A percentile compares a stretch with the other conserved stretches of the same genome.
phyloP scores from a whole-genome alignment of 2,797 vertebrate genomes.

The Nothura maculosa region DNA sequence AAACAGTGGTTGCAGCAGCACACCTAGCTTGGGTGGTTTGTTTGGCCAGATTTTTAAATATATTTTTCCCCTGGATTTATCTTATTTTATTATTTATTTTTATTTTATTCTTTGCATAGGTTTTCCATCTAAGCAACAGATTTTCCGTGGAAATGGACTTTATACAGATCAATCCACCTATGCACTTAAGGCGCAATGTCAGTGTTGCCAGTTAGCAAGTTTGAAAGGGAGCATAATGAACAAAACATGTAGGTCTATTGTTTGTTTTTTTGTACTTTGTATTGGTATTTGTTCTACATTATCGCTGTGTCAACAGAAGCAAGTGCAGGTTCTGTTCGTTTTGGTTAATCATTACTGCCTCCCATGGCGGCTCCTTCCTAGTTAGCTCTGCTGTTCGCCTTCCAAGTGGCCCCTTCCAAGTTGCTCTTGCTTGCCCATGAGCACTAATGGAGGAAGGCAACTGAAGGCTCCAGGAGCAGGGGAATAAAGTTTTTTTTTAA shows the following conservation, averaged over 20 bases:
- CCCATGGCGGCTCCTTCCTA: neutral
- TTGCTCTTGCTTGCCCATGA: neutral
- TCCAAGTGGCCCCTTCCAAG: neutral
- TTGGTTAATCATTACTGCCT: slow-evolving; percentile 42
- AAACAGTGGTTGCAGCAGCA: neutral
- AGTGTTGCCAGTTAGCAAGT: neutral
- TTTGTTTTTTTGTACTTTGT: neutral
- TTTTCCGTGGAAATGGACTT: neutral
- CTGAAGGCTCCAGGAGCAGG: neutral
- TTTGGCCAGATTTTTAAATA: neutral
- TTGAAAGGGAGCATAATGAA: neutral
- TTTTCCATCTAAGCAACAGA: neutral
- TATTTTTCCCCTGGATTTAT: neutral
- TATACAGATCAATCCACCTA: neutral
- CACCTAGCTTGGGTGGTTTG: slow-evolving; percentile 3
- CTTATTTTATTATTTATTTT: neutral
- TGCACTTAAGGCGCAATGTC: neutral
- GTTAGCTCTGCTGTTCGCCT: neutral
- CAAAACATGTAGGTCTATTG: neutral
- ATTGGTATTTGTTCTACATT: neutral
- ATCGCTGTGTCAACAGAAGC: neutral
- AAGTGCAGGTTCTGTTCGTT: neutral
- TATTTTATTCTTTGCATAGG: neutral
- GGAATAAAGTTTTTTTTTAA: neutral
- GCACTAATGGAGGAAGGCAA: neutral